A percentile compares a stretch with the other conserved stretches of the same genome.
Evolutionary conservation across 2,888 invertebrate genomes (phyloP).

Genomic region (Lycophotia porphyrea): DNA sequence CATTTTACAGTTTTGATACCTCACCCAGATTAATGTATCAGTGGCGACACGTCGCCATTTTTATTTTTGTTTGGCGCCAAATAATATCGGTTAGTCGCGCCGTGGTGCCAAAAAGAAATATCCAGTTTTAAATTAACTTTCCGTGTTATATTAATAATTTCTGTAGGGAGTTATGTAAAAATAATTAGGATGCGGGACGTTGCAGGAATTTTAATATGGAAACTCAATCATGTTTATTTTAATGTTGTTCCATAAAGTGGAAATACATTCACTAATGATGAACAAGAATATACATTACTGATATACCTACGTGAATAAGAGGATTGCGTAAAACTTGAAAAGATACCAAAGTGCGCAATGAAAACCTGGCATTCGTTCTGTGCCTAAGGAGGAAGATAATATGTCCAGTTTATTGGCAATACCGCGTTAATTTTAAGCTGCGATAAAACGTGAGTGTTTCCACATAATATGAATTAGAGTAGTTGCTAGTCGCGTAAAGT

Average conservation of each 20-base stretch:
- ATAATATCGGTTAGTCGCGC: constrained; percentile 77
- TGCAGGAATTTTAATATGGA: constrained; percentile 39
- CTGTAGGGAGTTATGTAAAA: constrained; percentile 47
- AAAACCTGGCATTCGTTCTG: background rate
- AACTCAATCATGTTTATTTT: constrained; percentile 23
- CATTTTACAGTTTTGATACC: constrained; percentile 61
- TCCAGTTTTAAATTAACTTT: constrained; percentile 70
- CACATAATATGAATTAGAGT: constrained; percentile 11
- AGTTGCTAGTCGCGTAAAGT: constrained; percentile 18
- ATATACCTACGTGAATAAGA: background rate
- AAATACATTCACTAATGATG: constrained; percentile 1
- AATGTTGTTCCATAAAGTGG: background rate
- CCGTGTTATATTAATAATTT: constrained; percentile 70
- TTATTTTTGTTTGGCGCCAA: constrained; percentile 89
- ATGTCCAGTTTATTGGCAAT: constrained; percentile 28
- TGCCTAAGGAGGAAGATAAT: background rate
- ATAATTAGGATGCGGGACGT: constrained; percentile 48
- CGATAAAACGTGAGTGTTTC: constrained; percentile 10
- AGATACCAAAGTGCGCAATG: constrained; percentile 2
- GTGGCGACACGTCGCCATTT: constrained; percentile 77
- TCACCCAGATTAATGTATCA: constrained; percentile 62
- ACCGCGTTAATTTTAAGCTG: background rate
- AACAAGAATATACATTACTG: background rate
- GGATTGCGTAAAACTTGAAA: background rate
- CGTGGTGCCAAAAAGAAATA: constrained; percentile 79